A percentile compares a stretch with the other conserved stretches of the same genome.
phyloP scores from a whole-genome alignment of 1,140 invertebrate genomes.

The Rhyzopertha dominica region DNA sequence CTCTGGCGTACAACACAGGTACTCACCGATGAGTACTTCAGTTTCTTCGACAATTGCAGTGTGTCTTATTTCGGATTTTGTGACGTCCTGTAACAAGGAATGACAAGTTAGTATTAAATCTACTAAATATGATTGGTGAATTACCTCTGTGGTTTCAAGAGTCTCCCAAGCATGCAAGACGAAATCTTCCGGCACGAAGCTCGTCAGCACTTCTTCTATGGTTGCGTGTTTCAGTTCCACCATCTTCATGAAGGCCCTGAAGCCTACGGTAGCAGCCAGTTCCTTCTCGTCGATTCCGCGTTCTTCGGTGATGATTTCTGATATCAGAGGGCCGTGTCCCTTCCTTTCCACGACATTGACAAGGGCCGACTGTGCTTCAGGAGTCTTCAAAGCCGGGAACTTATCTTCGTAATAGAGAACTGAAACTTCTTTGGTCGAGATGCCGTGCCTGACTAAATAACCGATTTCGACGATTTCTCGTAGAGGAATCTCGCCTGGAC shows the following conservation, averaged over 20 bases:
- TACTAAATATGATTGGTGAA: not conserved
- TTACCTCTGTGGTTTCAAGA: conserved; percentile 60
- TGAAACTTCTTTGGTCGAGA: conserved; percentile 70
- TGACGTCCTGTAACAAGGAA: conserved; percentile 22
- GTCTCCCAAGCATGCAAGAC: conserved; percentile 70
- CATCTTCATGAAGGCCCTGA: conserved; percentile 79
- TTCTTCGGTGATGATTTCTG: conserved; percentile 74
- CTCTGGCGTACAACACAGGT: no score
- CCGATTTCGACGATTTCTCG: conserved; percentile 77
- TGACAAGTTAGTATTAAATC: not conserved
- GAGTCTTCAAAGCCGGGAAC: conserved; percentile 69
- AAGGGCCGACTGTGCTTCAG: conserved; percentile 73
- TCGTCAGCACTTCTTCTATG: conserved; percentile 76
- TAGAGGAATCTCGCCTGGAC: conserved; percentile 68
- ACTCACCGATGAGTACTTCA: conserved; percentile 39
- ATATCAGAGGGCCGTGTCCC: conserved; percentile 71
- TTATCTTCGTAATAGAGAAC: conserved; percentile 70
- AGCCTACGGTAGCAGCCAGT: conserved; percentile 70
- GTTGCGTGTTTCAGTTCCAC: conserved; percentile 71
- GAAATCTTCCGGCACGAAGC: conserved; percentile 77
- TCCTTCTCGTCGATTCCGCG: conserved; percentile 67
- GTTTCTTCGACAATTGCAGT: conserved; percentile 32
- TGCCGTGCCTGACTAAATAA: conserved; percentile 66
- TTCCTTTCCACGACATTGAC: conserved; percentile 76
- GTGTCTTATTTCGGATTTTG: conserved; percentile 23